Conservation (phyloP, 2,888 invertebrate genomes). For the Copidosoma aretas region DNA sequence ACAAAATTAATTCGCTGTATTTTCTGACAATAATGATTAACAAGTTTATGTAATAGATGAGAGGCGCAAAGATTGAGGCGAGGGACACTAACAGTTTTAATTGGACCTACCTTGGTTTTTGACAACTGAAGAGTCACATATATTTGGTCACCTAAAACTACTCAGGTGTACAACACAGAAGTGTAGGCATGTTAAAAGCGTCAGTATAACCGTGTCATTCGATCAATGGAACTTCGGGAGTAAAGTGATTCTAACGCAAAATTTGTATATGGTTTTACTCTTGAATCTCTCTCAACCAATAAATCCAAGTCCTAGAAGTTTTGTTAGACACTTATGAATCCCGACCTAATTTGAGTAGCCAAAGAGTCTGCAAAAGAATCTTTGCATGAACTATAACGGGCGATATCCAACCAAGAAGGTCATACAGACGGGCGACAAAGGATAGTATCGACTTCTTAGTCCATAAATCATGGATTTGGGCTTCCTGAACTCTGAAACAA, state of each 20-base stretch:
- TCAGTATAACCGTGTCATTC: too few species aligned
- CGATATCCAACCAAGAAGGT: not conserved
- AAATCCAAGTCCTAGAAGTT: not conserved
- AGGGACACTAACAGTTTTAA: not conserved
- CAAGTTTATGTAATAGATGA: too few species aligned
- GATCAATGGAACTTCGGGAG: not conserved
- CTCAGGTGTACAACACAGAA: not conserved
- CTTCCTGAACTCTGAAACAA: too few species aligned
- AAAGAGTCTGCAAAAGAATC: not conserved
- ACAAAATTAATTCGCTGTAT: too few species aligned
- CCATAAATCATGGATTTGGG: too few species aligned
- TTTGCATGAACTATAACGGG: not conserved
- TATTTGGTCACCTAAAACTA: not conserved
- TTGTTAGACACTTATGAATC: not conserved
- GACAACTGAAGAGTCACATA: not conserved
- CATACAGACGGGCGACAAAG: not conserved
- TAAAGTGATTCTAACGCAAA: not conserved
- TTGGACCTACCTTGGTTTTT: not conserved
- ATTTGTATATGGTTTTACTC: not conserved
- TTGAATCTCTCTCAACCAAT: not conserved
- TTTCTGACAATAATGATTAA: too few species aligned
- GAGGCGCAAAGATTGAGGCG: not conserved
- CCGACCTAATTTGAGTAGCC: not conserved
- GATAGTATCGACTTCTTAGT: not conserved
- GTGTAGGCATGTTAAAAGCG: not conserved